Evolutionary conservation across 2,797 vertebrate genomes (phyloP).

Genomic region (Hypotaenidia okinawae): DNA sequence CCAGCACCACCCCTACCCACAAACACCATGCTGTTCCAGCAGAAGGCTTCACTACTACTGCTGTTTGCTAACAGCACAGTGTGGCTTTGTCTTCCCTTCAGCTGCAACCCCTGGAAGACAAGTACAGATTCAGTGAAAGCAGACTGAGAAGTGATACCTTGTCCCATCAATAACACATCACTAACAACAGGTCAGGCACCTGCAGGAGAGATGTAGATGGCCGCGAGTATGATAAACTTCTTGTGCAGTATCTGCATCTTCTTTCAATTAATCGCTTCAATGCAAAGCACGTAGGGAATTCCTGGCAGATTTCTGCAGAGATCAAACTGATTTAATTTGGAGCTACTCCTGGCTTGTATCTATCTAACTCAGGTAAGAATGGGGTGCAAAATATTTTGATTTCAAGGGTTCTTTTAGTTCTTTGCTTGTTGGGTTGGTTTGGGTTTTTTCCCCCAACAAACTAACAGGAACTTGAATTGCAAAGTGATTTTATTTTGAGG

Average conservation of each 20-base stretch:
- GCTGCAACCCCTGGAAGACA: neutral
- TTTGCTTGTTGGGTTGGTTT: neutral
- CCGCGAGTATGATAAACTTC: neutral
- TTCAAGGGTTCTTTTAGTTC: neutral
- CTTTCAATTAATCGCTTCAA: neutral
- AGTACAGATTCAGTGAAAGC: neutral
- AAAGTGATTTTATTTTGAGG: conserved; percentile 45
- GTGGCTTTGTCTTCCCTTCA: neutral
- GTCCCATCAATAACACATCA: neutral
- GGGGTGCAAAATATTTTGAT: neutral
- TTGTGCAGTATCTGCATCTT: neutral
- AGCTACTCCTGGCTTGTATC: neutral
- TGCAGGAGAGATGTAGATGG: neutral
- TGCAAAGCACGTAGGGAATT: neutral
- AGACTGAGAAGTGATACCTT: neutral
- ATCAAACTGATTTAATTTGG: neutral
- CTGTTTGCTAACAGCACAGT: neutral
- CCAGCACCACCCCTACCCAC: neutral
- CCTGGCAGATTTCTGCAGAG: neutral
- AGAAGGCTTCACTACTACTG: neutral
- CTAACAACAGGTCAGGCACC: neutral
- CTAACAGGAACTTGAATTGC: neutral
- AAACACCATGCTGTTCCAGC: neutral
- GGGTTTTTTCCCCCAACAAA: neutral
- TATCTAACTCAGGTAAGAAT: neutral